A percentile compares a stretch with the other conserved stretches of the same genome.
Evolutionary conservation across 1,140 invertebrate species (phyloP).

Genomic region (Asbolus verrucosus): DNA sequence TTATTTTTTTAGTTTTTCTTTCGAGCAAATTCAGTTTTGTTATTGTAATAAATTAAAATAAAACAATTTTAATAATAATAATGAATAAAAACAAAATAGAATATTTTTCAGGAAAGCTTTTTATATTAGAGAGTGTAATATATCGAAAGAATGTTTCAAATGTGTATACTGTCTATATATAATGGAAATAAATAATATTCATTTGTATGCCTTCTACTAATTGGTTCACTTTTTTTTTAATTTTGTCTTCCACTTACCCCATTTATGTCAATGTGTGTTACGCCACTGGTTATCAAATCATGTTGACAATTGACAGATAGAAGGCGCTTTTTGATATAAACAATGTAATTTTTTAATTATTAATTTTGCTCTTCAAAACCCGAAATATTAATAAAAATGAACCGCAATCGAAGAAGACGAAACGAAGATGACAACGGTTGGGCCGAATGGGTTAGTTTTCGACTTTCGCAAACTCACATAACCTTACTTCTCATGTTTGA

Average conservation of each 20-base stretch:
- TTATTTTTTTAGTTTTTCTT: slow-evolving; percentile 22
- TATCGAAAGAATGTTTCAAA: slow-evolving; percentile 44
- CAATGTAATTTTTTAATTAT: too few relatives aligned
- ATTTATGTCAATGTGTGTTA: too few relatives aligned
- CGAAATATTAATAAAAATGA: slow-evolving; percentile 6
- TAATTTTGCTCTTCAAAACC: too few relatives aligned
- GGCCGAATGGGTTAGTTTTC: slow-evolving; percentile 64
- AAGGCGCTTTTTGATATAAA: too few relatives aligned
- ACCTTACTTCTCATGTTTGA: slow-evolving; percentile 48
- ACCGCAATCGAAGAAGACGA: slow-evolving; percentile 12
- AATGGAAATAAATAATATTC: slow-evolving; percentile 50
- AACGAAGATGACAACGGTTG: slow-evolving; percentile 66
- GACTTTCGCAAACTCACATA: slow-evolving; percentile 12
- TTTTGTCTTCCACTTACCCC: too few relatives aligned
- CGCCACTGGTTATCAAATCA: too few relatives aligned
- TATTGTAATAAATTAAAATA: slow-evolving; percentile 9
- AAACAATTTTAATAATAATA: slow-evolving; percentile 40
- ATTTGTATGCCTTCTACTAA: too few relatives aligned
- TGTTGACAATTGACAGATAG: too few relatives aligned
- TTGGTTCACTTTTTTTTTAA: too few relatives aligned
- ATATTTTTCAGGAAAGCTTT: slow-evolving; percentile 53
- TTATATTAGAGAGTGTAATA: slow-evolving; percentile 49
- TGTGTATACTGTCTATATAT: slow-evolving; percentile 49
- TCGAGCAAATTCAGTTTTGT: too few relatives aligned
- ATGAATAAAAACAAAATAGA: slow-evolving; percentile 40